A percentile compares a stretch with the other conserved stretches of the same genome.
These are phyloP conservation scores for Drosophila affinis DNA, from an alignment of 2,888 invertebrate species.

Conservation along the genomic window DNA sequence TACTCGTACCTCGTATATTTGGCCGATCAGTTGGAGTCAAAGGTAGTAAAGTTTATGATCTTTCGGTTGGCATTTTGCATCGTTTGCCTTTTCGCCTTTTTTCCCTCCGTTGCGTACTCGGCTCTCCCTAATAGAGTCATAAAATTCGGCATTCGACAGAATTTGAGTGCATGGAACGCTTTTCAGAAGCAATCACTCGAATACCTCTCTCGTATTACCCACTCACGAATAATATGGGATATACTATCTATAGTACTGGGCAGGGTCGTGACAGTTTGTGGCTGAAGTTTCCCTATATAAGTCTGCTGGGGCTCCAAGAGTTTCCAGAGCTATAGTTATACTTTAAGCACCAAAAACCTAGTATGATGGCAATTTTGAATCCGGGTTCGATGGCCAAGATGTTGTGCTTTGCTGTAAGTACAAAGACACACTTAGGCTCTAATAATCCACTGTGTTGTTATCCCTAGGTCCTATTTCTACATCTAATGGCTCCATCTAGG, in stretches of 20 bases:
- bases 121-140: conserved; percentile 66
- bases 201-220: neutral
- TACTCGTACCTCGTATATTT: conserved; percentile 30
- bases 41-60: conserved; percentile 58
- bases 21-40: conserved; percentile 36
- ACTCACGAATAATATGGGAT: conserved; percentile 6
- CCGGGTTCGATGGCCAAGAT: neutral
- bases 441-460: neutral
- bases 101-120: conserved; percentile 21
- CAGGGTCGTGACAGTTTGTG: neutral
- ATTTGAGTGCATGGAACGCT: neutral
- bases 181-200: neutral
- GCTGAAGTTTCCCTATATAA: neutral
- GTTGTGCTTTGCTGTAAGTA: neutral
- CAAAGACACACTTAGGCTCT: neutral
- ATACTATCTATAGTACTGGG: neutral
- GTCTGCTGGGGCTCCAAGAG: neutral
- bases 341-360: neutral
- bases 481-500: neutral
- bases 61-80: conserved; percentile 44
- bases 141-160: conserved; percentile 37
- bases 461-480: neutral
- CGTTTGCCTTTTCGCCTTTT: conserved; percentile 28
- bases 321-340: neutral
- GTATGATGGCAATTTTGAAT: neutral